Conservation (phyloP, 2,888 invertebrate species). For the Polymixis flavicincta region DNA sequence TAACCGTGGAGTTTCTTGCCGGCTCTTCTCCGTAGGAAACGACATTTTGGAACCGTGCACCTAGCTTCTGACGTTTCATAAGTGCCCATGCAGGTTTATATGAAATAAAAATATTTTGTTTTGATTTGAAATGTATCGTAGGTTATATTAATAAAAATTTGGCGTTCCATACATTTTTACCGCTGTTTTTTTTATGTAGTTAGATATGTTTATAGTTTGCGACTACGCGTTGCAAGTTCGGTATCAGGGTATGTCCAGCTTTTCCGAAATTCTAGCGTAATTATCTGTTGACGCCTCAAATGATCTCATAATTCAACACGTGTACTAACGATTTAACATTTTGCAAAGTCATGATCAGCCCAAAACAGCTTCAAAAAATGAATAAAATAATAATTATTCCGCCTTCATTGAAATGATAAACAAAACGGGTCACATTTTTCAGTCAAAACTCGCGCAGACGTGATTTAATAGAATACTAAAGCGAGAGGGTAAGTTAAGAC, state of each 20-base stretch:
- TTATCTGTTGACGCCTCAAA: neutral
- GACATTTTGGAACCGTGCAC: too few species aligned
- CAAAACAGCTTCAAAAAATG: slow-evolving; percentile 6
- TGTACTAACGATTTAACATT: neutral
- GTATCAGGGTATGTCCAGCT: neutral
- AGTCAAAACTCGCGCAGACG: slow-evolving; percentile 54
- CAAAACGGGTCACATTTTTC: slow-evolving; percentile 56
- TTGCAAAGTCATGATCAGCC: neutral
- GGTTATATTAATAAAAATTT: too few species aligned
- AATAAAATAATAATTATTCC: slow-evolving; percentile 34
- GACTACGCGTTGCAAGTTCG: neutral
- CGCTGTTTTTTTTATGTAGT: too few species aligned
- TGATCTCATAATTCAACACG: neutral
- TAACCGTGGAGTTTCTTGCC: too few species aligned
- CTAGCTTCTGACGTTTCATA: too few species aligned
- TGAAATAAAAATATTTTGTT: too few species aligned
- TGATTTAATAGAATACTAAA: slow-evolving; percentile 77
- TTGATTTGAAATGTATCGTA: too few species aligned
- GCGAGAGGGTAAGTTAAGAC: slow-evolving; percentile 69
- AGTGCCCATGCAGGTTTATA: too few species aligned
- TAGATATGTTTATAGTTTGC: too few species aligned
- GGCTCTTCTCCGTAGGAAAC: too few species aligned
- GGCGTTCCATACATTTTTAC: too few species aligned
- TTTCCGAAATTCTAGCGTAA: neutral
- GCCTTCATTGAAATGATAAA: slow-evolving; percentile 37